phyloP scores from a whole-genome alignment of 2,888 invertebrate genomes.

The Hirtodrosophila trivittata region DNA sequence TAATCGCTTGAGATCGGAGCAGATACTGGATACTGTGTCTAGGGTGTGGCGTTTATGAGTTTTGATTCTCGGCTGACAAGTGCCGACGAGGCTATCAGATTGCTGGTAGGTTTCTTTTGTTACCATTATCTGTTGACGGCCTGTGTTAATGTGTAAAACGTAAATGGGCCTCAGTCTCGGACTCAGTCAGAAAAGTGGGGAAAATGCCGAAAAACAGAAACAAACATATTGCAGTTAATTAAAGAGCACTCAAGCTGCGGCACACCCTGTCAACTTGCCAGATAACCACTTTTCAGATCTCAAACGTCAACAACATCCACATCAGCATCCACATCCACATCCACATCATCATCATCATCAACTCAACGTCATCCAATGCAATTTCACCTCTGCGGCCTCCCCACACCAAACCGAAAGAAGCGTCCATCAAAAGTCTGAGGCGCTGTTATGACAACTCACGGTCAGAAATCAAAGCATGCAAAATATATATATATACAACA shows the following conservation, averaged over 20 bases:
- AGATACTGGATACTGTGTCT: not conserved
- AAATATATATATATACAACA: constrained; percentile 11
- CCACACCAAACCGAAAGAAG: not conserved
- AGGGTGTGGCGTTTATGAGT: constrained; percentile 51
- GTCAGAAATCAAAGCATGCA: constrained; percentile 52
- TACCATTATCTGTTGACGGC: not conserved
- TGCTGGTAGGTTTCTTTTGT: constrained; percentile 11
- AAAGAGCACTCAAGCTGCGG: constrained; percentile 33
- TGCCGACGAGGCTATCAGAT: constrained; percentile 33
- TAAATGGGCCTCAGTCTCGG: constrained; percentile 15
- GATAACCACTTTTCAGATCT: constrained; percentile 21
- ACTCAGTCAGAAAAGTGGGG: too few species aligned
- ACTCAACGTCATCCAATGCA: constrained; percentile 36
- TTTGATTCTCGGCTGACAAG: constrained; percentile 43
- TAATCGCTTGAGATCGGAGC: constrained; percentile 23
- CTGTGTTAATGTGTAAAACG: constrained; percentile 30
- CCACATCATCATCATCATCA: constrained; percentile 26
- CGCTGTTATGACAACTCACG: constrained; percentile 67
- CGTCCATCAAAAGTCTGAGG: constrained; percentile 28
- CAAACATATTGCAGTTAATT: constrained; percentile 39
- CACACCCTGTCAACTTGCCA: constrained; percentile 22
- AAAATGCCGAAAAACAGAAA: constrained; percentile 29
- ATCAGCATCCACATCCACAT: not conserved
- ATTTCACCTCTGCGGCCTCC: constrained; percentile 21
- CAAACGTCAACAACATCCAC: constrained; percentile 6